A percentile compares a stretch with the other conserved stretches of the same genome.
Evolutionary conservation across 2,888 invertebrate species (phyloP).

Genomic region (Drosophila mimica): DNA sequence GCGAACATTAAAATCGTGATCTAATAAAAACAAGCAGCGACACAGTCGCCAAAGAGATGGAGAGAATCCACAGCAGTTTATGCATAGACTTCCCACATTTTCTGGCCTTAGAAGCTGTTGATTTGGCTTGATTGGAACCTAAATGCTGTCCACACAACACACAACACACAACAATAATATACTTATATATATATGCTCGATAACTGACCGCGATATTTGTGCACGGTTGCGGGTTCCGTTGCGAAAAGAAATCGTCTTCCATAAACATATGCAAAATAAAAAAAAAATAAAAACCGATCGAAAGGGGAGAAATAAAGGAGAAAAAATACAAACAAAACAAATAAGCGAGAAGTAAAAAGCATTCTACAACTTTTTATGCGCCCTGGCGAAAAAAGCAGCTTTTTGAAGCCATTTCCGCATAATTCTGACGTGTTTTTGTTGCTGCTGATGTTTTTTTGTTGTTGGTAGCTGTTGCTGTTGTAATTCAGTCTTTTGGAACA

Average conservation of each 20-base stretch:
- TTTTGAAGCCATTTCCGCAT: constrained; percentile 74
- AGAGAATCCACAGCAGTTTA: constrained; percentile 46
- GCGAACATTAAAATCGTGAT: constrained; percentile 83
- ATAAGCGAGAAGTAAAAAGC: constrained; percentile 42
- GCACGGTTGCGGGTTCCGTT: constrained; percentile 39
- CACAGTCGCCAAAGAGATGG: constrained; percentile 1
- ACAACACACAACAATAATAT: not conserved
- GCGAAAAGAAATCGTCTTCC: constrained; percentile 68
- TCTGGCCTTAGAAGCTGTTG: constrained; percentile 13
- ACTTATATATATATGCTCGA: constrained; percentile 17
- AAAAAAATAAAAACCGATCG: constrained; percentile 17
- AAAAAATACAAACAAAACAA: constrained; percentile 22
- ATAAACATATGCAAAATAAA: constrained; percentile 39
- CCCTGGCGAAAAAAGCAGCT: constrained; percentile 40
- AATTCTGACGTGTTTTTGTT: constrained; percentile 59
- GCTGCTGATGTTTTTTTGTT: constrained; percentile 6
- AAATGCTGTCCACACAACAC: constrained; percentile 59
- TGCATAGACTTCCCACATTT: constrained; percentile 35
- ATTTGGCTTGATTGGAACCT: constrained; percentile 31
- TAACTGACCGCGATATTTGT: constrained; percentile 57
- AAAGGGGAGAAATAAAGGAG: constrained; percentile 41
- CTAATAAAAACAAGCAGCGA: constrained; percentile 72
- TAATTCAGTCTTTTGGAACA: constrained; percentile 58
- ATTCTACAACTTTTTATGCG: constrained; percentile 48
- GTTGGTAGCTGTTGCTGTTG: constrained; percentile 8